A percentile compares a stretch with the other conserved stretches of the same genome.
These are phyloP conservation scores for Pluvialis apricaria DNA, from an alignment of 2,113 vertebrate genomes.

Conservation along the genomic window DNA sequence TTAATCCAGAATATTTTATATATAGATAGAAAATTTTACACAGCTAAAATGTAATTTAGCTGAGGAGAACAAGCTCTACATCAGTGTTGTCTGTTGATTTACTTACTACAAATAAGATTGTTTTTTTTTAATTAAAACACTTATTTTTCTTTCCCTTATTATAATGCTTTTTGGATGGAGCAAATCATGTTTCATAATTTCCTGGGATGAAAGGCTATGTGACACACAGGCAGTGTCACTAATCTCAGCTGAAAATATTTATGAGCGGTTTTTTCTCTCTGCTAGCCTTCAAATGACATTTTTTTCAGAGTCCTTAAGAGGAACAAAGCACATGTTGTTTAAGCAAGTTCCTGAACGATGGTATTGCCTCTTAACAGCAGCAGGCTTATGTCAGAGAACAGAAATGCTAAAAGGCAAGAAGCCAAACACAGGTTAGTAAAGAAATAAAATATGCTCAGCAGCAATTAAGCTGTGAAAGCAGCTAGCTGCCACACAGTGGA, in stretches of 20 bases:
- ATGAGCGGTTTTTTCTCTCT: background rate
- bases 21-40: background rate
- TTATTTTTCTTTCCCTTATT: background rate
- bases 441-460: background rate
- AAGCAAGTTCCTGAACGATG: conserved; percentile 7
- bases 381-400: conserved; percentile 2
- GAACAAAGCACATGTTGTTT: conserved; percentile 21
- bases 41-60: background rate
- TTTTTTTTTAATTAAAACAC: background rate
- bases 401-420: conserved; percentile 5
- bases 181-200: background rate
- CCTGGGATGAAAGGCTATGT: background rate
- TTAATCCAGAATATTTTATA: background rate
- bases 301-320: background rate
- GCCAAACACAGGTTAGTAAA: conserved; percentile 22
- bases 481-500: background rate
- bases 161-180: background rate
- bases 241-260: conserved; percentile 23
- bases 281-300: background rate
- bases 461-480: background rate
- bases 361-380: background rate
- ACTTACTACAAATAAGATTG: background rate
- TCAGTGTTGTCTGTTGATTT: background rate
- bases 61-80: background rate
- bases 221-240: background rate